Conservation (phyloP, 2,888 invertebrate genomes). For the Diplazon laetatorius region DNA sequence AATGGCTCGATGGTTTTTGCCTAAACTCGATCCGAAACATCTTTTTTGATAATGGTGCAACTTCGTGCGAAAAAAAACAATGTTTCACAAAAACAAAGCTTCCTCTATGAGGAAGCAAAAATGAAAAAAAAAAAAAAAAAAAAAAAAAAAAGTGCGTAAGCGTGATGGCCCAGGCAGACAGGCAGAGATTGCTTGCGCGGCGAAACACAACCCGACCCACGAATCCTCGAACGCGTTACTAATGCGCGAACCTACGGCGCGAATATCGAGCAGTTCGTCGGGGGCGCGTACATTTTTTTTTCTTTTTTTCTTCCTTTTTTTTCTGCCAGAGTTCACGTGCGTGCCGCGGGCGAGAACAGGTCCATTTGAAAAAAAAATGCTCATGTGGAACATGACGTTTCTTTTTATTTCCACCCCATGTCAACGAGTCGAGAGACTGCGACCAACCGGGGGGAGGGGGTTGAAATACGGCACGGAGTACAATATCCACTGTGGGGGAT, state of each 20-base stretch:
- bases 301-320: neutral
- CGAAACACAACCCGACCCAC: slow-evolving; percentile 42
- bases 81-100: too few relatives aligned
- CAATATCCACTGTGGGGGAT: slow-evolving; percentile 32
- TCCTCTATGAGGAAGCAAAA: too few relatives aligned
- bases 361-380: slow-evolving; percentile 39
- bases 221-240: slow-evolving; percentile 34
- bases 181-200: slow-evolving; percentile 45
- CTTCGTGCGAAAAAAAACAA: too few relatives aligned
- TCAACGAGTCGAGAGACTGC: slow-evolving; percentile 17
- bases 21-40: too few relatives aligned
- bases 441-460: neutral
- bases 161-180: slow-evolving; percentile 30
- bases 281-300: slow-evolving; percentile 31
- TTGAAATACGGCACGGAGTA: neutral
- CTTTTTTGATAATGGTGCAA: too few relatives aligned
- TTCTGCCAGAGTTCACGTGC: slow-evolving; percentile 37
- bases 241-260: slow-evolving; percentile 26
- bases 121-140: slow-evolving; percentile 22
- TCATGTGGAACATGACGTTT: neutral
- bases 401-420: neutral
- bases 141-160: slow-evolving; percentile 22
- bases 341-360: slow-evolving; percentile 5
- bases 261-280: slow-evolving; percentile 30
- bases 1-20: too few relatives aligned